Percentiles rank a stretch among this genome's conserved stretches.
Evolutionary conservation across 2,797 vertebrate genomes (phyloP).

Genomic region (Hypotaenidia okinawae): DNA sequence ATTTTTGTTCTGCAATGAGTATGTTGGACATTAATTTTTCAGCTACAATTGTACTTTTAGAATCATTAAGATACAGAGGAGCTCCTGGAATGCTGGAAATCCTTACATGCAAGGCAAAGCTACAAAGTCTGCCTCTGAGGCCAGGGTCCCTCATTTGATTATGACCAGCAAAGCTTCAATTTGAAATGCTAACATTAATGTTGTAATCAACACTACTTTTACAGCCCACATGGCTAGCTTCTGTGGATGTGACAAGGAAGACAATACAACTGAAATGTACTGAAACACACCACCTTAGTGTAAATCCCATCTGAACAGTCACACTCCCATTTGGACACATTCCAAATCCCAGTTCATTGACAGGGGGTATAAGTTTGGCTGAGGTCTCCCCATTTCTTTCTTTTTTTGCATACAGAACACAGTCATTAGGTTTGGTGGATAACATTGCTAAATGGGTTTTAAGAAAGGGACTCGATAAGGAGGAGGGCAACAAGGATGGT

Average conservation of each 20-base stretch:
- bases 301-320: background rate
- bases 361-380: background rate
- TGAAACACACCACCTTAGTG: rapidly evolving
- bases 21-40: constrained; percentile 22
- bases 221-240: background rate
- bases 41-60: background rate
- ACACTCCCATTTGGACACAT: rapidly evolving
- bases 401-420: background rate
- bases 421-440: background rate
- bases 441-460: background rate
- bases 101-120: background rate
- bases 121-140: background rate
- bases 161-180: background rate
- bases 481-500: too few species aligned
- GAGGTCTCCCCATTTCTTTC: background rate
- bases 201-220: background rate
- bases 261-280: background rate
- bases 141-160: background rate
- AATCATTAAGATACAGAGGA: background rate
- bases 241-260: background rate
- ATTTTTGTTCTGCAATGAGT: background rate
- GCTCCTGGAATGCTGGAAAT: background rate
- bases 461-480: background rate
- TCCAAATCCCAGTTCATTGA: background rate
- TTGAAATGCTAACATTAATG: background rate